These are phyloP conservation scores for Electrophaes corylata DNA, from an alignment of 2,888 invertebrate species.

Conservation along the genomic window DNA sequence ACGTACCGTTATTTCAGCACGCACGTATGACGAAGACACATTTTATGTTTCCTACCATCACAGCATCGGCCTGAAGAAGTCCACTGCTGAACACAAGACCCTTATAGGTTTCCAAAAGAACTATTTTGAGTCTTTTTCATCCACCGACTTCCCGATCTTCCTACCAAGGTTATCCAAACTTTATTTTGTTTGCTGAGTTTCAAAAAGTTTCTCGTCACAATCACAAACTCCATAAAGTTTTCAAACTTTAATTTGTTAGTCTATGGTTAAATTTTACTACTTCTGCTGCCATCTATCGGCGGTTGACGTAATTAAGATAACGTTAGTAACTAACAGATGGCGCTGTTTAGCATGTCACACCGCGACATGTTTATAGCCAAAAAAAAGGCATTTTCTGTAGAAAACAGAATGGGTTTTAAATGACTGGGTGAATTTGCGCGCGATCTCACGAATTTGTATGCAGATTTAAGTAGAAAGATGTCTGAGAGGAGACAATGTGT, in stretches of 20 bases:
- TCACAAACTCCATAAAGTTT: constrained; percentile 20
- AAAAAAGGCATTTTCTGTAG: constrained; percentile 67
- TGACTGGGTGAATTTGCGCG: constrained; percentile 79
- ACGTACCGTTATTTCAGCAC: no score
- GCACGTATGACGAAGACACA: no score
- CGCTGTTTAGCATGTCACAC: constrained; percentile 62
- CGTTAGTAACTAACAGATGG: constrained; percentile 55
- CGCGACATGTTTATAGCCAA: constrained; percentile 74
- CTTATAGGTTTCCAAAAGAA: no score
- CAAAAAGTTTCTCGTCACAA: constrained; percentile 22
- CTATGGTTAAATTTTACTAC: constrained; percentile 40
- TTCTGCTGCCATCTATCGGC: constrained; percentile 63
- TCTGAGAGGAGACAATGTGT: constrained; percentile 68
- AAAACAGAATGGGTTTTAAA: constrained; percentile 79
- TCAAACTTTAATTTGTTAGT: constrained; percentile 18
- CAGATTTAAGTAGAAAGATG: constrained; percentile 77
- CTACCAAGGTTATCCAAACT: constrained; percentile 10
- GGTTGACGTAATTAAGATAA: constrained; percentile 47
- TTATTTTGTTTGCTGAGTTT: constrained; percentile 5
- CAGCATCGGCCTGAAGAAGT: no score
- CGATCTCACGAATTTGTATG: constrained; percentile 79
- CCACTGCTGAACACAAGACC: no score
- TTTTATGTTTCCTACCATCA: no score
- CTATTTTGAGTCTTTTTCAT: no score
- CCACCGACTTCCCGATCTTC: neutral